These are phyloP conservation scores for Gila robusta DNA, from an alignment of 2,797 vertebrate genomes.

Conservation along the genomic window DNA sequence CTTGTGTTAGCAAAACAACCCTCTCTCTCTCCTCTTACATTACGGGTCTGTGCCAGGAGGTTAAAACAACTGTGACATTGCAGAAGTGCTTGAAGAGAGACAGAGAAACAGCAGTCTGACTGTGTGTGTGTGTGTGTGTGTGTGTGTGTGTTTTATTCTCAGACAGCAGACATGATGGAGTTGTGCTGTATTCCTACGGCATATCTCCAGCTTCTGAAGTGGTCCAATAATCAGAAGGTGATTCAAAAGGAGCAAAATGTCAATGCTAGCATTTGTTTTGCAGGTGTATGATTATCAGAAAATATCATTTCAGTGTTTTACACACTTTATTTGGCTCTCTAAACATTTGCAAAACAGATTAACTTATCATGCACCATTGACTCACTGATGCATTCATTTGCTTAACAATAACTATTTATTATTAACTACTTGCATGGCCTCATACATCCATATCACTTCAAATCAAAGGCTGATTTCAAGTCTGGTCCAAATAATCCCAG, in stretches of 20 bases:
- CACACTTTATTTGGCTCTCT: not conserved
- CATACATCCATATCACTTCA: not conserved
- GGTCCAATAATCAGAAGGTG: not conserved
- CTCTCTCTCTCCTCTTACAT: no score
- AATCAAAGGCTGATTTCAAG: not conserved
- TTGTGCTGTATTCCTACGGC: not conserved
- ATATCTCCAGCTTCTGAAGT: not conserved
- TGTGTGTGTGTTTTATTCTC: not conserved
- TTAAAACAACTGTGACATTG: constrained; percentile 4
- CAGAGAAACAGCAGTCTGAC: not conserved
- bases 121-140: not conserved
- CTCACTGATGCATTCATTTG: not conserved
- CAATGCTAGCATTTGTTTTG: not conserved
- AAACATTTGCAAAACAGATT: not conserved
- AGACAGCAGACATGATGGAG: not conserved
- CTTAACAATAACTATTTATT: not conserved
- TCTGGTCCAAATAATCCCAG: not conserved
- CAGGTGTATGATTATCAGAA: not conserved
- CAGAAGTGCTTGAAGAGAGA: constrained; percentile 28
- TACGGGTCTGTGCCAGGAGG: not conserved
- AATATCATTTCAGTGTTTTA: not conserved
- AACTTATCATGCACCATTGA: not conserved
- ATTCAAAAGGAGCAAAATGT: not conserved
- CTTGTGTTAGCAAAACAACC: no score
- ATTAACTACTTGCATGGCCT: not conserved